Conservation (phyloP, 2,888 invertebrate species). For the Caradrina kadenii region DNA sequence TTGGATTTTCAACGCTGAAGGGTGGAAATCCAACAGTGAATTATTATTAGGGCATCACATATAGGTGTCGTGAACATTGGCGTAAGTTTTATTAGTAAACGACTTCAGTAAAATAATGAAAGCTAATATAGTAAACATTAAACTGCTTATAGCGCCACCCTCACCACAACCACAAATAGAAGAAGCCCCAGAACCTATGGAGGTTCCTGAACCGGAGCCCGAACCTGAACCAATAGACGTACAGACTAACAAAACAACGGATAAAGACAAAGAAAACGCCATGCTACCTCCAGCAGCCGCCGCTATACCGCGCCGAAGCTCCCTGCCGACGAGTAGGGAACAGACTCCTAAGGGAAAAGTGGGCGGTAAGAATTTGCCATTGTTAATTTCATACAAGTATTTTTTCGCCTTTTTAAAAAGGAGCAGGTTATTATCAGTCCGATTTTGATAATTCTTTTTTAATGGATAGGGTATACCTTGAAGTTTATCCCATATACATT, state of each 20-base stretch:
- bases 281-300: slow-evolving; percentile 75
- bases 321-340: slow-evolving; percentile 68
- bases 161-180: slow-evolving; percentile 64
- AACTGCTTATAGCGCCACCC: slow-evolving; percentile 67
- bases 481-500: too few species aligned
- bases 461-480: too few species aligned
- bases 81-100: too few species aligned
- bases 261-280: slow-evolving; percentile 82
- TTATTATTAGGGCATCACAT: too few species aligned
- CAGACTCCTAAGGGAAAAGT: slow-evolving; percentile 76
- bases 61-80: too few species aligned
- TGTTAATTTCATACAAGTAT: background rate
- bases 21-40: too few species aligned
- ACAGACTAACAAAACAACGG: slow-evolving; percentile 51
- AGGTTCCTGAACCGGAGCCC: slow-evolving; percentile 9
- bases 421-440: too few species aligned
- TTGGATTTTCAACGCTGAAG: too few species aligned
- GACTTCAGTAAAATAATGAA: too few species aligned
- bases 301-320: slow-evolving; percentile 64
- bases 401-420: too few species aligned
- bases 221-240: background rate
- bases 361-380: slow-evolving; percentile 37
- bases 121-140: too few species aligned
- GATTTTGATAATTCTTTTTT: too few species aligned
- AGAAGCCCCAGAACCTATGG: slow-evolving; percentile 21